phyloP scores from a whole-genome alignment of 2,888 invertebrate species.

The Chymomyza fuscimana region DNA sequence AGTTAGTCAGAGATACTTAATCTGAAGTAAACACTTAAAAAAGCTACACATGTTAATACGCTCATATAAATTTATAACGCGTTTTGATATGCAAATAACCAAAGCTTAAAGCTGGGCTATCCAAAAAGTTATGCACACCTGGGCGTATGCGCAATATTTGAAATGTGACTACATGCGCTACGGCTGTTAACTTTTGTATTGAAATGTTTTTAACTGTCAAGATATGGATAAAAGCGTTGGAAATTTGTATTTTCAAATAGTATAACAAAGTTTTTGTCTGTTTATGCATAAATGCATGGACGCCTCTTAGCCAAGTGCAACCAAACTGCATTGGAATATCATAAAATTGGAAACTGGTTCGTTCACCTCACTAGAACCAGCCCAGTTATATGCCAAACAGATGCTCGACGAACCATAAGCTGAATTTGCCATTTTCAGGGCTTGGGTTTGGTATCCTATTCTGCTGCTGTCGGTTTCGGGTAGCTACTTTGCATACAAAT shows the following conservation, averaged over 20 bases:
- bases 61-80: conserved; percentile 51
- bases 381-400: neutral
- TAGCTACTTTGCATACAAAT: conserved; percentile 5
- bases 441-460: neutral
- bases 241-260: conserved; percentile 61
- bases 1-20: conserved; percentile 24
- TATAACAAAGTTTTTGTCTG: conserved; percentile 51
- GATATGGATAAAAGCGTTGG: conserved; percentile 39
- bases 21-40: neutral
- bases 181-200: conserved; percentile 42
- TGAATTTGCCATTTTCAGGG: neutral
- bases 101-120: conserved; percentile 17
- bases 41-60: neutral
- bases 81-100: conserved; percentile 58
- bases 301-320: no score
- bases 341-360: conserved; percentile 3
- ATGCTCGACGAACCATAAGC: neutral
- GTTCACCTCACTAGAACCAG: neutral
- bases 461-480: neutral
- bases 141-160: conserved; percentile 47
- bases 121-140: conserved; percentile 22
- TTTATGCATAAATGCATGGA: neutral
- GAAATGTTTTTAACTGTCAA: conserved; percentile 58
- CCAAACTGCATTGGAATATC: neutral
- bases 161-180: conserved; percentile 29